Evolutionary conservation across 2,113 vertebrate genomes (phyloP), one percentile per base, ranked within the genome.

Genomic region (Paratilapia polleni): DNA sequence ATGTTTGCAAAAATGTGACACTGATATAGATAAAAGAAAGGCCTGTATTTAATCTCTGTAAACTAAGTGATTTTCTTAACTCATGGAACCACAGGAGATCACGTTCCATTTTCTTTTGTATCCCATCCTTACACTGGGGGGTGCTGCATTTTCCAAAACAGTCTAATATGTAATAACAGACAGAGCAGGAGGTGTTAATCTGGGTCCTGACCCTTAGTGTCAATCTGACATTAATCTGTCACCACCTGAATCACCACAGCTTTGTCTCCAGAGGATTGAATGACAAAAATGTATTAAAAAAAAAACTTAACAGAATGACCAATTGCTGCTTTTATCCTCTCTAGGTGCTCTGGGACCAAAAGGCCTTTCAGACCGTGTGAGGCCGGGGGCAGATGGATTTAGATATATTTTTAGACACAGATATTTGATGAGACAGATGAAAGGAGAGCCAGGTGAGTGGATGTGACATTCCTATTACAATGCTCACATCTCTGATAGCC

Each of bases 381-480:
- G 66, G 54, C 24, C 8, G 3, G 68, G 24, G 20, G 43, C 26
- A 14, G 61, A 41, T 75, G 57, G 10, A 83, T 52, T 34, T 79
- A 12, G 70, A 38, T 59, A 36, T 58, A 54, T 26, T 66, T 86
- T 77, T 70, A 49, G 87, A 94, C 91, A 92, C 79, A 22, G 95
- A 91, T 95, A 96, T 95, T 95, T 96, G 92, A 96, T 81, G 94
- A 90, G 96, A 91, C 88, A 88, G 87, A 60, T 61, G 82, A 86
- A 36, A 28, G 70, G 56, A 58, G 38, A 85, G 68, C 58, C 79
- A 73, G 78, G 68, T 15, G 78, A 91, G 84, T 83, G 83, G 91
- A 89, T 91, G 90, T 95, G 96, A 97, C 95, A 97, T 94, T 94
- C 89, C 94, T 81, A 95, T 97, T 96, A 97, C 54, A 90, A 86